A percentile compares a stretch with the other conserved stretches of the same genome.
phyloP scores from a whole-genome alignment of 1,140 invertebrate species.

The Luehdorfia chinensis region DNA sequence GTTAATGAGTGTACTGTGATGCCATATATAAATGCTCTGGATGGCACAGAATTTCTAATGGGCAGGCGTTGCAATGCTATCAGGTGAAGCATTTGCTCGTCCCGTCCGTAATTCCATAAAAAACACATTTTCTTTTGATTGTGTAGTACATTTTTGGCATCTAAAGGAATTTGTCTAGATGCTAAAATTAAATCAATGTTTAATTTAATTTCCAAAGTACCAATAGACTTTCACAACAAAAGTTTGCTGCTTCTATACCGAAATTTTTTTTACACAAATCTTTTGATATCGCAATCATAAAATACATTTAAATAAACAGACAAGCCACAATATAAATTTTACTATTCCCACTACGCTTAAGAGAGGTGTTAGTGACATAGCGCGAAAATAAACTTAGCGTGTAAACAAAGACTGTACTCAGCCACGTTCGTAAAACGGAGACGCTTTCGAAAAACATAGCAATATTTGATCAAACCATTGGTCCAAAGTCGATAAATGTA shows the following conservation, averaged over 20 bases:
- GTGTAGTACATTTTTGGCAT: no score
- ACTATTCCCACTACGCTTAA: conserved; percentile 11
- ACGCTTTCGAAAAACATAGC: not conserved
- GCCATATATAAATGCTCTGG: no score
- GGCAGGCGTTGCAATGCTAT: no score
- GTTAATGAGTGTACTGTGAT: no score
- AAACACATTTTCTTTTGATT: no score
- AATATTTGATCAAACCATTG: conserved; percentile 6
- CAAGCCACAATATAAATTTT: conserved; percentile 8
- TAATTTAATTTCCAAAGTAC: not conserved
- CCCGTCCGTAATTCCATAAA: no score
- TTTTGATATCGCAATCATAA: conserved; percentile 12
- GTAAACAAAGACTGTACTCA: conserved; percentile 9
- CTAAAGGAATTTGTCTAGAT: no score
- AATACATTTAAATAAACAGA: conserved; percentile 11
- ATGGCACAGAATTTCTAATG: no score
- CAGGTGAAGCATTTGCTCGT: no score
- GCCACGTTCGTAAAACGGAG: not conserved
- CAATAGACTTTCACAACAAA: not conserved
- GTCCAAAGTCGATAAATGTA: not conserved
- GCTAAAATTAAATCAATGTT: not conserved
- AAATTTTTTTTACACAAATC: conserved; percentile 4
- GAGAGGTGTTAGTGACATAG: conserved; percentile 1
- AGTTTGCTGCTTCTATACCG: no score
- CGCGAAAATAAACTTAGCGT: conserved; percentile 1